Conservation (phyloP, 2,113 vertebrate species). For the Tenebrosternarchus preto region DNA sequence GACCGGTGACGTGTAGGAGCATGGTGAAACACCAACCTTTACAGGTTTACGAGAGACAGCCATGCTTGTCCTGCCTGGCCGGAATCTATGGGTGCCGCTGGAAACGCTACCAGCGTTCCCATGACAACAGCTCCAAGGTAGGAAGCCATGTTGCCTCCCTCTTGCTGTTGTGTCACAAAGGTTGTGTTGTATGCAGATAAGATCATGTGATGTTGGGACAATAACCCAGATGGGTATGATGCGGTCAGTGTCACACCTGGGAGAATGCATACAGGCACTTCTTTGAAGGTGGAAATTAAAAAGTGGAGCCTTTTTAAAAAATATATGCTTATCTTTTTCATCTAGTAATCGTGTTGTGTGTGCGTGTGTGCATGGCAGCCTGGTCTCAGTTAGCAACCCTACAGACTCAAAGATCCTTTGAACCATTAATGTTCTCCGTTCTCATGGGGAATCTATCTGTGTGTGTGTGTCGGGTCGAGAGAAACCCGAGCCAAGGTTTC, state of each 20-base stretch:
- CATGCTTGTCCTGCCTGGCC: conserved; percentile 93
- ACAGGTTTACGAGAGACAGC: conserved; percentile 97
- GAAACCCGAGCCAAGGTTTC: conserved; percentile 48
- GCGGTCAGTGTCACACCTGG: conserved; percentile 20
- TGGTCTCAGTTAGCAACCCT: not conserved
- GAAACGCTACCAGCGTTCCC: conserved; percentile 98
- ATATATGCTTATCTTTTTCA: not conserved
- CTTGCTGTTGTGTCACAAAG: not conserved
- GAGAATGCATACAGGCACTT: not conserved
- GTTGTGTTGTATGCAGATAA: conserved; percentile 25
- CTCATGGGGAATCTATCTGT: conserved; percentile 7
- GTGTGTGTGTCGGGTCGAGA: conserved; percentile 15
- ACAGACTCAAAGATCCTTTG: not conserved
- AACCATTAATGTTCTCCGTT: not conserved
- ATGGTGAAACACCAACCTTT: conserved; percentile 99
- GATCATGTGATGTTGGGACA: conserved; percentile 23
- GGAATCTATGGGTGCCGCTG: conserved; percentile 98
- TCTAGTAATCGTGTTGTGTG: not conserved
- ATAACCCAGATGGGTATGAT: conserved; percentile 24
- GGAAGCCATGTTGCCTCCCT: conserved; percentile 13
- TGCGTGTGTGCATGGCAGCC: not conserved
- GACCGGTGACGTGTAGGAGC: conserved; percentile 78
- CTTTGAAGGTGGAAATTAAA: conserved; percentile 28
- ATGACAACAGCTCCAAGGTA: conserved; percentile 94
- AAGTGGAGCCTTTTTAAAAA: not conserved